Evolutionary conservation across 2,888 invertebrate species (phyloP), one percentile per base, ranked within the genome.

Genomic region (Seira musarum): DNA sequence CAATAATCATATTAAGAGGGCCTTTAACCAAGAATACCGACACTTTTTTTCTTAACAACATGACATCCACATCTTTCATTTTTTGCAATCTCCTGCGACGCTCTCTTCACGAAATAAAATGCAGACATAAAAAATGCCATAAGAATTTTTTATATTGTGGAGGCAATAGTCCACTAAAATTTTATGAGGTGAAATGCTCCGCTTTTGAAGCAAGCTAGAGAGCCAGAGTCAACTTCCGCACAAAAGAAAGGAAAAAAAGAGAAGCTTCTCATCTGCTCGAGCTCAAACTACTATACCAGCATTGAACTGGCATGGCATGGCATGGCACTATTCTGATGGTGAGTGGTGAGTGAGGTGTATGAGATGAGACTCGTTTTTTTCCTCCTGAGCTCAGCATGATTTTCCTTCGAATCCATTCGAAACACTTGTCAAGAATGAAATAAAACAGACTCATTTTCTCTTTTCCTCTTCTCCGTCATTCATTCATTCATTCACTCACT

Each of bases 111-210:
- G 60, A 22, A 60, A 60, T 60, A 60, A 60, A 60, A 60, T 8
- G 60, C 22, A 60, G 60, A 60, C 10, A 22, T 60, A 60, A 60
- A 60, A 60, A 21, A 2, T n/a, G 22, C 60, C 19, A 60, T 60
- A 60, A 57, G 60, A 60, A 53, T 60, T 60, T 60, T 60, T 60
- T 60, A 60, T 60, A 21, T 21, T 19, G 22, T 2, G 60, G 21
- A 60, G 2, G 65, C 73, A 64, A 24, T 73, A 40, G 64, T 67
- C 67, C 67, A 67, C 35, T 67, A 67, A 67, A 67, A 67, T 67
- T 67, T 67, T 67, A 67, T 67, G 67, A 67, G 67, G 40, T 67
- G 60, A 60, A 22, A 22, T 60, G 46, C 21, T 40, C 15, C 46
- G 1, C 13, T 49, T 49, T 49, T 49, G 49, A n/a, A 13, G n/a